phyloP scores from a whole-genome alignment of 64 coral and sea anemone species.

The Platygyra sinensis region DNA sequence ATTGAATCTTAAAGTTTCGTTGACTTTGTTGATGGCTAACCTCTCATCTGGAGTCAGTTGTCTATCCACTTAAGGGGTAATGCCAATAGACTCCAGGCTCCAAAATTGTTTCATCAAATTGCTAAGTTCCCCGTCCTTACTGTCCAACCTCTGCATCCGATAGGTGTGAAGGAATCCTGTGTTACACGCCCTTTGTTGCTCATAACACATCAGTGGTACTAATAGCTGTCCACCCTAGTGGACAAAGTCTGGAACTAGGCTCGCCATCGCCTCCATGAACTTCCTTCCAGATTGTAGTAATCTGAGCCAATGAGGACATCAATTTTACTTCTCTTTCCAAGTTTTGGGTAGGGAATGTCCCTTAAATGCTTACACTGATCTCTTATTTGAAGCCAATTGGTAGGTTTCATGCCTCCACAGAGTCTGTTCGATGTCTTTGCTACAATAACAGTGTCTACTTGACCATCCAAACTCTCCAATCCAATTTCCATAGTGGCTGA shows the following conservation, averaged over 20 bases:
- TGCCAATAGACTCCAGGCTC: constrained; percentile 1
- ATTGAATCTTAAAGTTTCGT: no score
- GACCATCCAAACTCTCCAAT: no score
- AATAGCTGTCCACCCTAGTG: no score
- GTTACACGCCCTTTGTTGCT: no score
- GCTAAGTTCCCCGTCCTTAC: not conserved
- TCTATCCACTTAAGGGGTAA: not conserved
- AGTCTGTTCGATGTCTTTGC: constrained; percentile 53
- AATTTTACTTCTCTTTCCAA: no score
- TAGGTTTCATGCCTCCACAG: constrained; percentile 54
- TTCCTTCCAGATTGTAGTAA: constrained; percentile 8
- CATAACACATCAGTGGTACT: no score
- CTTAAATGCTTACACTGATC: not conserved
- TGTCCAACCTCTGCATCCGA: no score
- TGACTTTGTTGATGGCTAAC: not conserved
- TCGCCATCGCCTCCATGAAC: constrained; percentile 16
- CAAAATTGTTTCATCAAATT: not conserved
- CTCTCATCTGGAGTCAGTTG: not conserved
- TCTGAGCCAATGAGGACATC: no score
- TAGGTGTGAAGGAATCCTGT: no score
- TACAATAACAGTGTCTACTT: constrained; percentile 32
- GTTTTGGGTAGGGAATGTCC: no score
- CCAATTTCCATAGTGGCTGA: no score
- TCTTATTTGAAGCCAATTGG: constrained; percentile 25
- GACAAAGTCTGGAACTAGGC: constrained; percentile 42